These are phyloP conservation scores for Chironomus tepperi DNA, from an alignment of 1,140 invertebrate genomes.

Conservation along the genomic window DNA sequence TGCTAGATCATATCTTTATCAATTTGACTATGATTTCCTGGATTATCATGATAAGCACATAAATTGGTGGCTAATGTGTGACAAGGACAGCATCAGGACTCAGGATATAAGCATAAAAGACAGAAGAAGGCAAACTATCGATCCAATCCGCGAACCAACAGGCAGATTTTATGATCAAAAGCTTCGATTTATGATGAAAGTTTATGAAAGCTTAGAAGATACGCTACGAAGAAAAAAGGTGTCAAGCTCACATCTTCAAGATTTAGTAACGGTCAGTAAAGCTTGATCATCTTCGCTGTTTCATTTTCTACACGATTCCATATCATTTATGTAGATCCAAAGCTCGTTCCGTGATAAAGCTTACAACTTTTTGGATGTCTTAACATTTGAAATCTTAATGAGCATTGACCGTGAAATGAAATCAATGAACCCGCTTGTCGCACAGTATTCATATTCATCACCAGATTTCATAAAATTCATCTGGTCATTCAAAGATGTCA, in stretches of 20 bases:
- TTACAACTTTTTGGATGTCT: background rate
- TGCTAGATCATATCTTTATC: background rate
- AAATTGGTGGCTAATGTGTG: slow-evolving; percentile 8
- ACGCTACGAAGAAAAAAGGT: background rate
- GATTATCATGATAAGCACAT: background rate
- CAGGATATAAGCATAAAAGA: background rate
- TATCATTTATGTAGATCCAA: background rate
- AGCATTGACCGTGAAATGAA: slow-evolving; percentile 16
- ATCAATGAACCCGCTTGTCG: background rate
- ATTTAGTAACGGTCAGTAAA: background rate
- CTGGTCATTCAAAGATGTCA: slow-evolving; percentile 12
- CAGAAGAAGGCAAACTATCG: background rate
- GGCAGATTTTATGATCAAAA: background rate
- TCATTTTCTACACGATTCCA: background rate
- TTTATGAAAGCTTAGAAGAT: slow-evolving; percentile 7
- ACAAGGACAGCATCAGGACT: background rate
- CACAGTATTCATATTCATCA: background rate
- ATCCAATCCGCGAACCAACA: background rate
- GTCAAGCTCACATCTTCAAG: background rate
- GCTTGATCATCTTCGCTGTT: background rate
- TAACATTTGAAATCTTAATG: background rate
- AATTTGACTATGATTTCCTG: background rate
- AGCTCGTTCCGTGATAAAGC: background rate
- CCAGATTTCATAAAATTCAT: background rate
- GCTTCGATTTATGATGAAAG: background rate